Conservation (phyloP, 2,113 vertebrate genomes). For the Leiothrix lutea region DNA sequence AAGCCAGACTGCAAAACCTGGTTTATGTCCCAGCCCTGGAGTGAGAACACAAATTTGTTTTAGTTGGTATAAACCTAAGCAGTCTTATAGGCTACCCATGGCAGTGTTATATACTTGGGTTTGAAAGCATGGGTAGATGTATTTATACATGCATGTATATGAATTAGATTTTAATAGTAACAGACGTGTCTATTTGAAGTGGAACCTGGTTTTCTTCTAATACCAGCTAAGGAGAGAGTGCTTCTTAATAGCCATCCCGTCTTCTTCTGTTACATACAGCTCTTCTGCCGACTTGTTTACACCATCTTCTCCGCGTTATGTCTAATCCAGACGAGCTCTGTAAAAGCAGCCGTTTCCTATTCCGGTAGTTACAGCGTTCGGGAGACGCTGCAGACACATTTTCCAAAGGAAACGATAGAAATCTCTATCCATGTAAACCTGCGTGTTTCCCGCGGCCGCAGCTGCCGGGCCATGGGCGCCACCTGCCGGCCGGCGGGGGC, state of each 20-base stretch:
- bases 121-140: constrained; percentile 33
- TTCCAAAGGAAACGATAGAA: neutral
- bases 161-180: constrained; percentile 31
- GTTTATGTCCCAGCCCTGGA: neutral
- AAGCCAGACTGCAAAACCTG: neutral
- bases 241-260: neutral
- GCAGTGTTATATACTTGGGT: neutral
- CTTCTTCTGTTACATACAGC: neutral
- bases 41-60: neutral
- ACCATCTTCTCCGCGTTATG: neutral
- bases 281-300: constrained; percentile 16
- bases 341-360: neutral
- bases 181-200: constrained; percentile 34
- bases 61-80: neutral
- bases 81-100: neutral
- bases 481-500: constrained; percentile 15
- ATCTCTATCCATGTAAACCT: neutral
- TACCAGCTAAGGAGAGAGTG: neutral
- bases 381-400: constrained; percentile 1
- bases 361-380: neutral
- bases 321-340: constrained; percentile 17
- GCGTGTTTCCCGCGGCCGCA: neutral
- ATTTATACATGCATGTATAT: constrained; percentile 38
- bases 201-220: constrained; percentile 44
- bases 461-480: constrained; percentile 27